Evolutionary conservation across 1,140 invertebrate genomes (phyloP).

Genomic region (Andrena cerasifolii): DNA sequence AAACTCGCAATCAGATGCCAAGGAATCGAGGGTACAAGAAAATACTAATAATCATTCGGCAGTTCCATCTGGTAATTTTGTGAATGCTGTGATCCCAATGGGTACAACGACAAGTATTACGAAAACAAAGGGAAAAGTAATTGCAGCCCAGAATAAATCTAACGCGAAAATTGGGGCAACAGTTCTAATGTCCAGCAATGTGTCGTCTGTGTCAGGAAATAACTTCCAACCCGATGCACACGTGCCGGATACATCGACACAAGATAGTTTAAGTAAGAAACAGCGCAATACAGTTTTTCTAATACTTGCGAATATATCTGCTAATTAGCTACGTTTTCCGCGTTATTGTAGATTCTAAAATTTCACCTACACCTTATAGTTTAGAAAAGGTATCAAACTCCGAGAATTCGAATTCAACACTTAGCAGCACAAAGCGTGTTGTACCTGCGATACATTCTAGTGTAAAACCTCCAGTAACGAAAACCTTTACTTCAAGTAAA

Average conservation of each 20-base stretch:
- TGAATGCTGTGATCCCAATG: constrained; percentile 60
- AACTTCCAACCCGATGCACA: constrained; percentile 61
- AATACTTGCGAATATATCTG: not conserved
- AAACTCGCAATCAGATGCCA: constrained; percentile 36
- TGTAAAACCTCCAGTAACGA: constrained; percentile 36
- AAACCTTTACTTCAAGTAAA: constrained; percentile 56
- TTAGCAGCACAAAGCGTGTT: constrained; percentile 28
- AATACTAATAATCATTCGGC: constrained; percentile 39
- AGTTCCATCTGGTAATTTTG: constrained; percentile 50
- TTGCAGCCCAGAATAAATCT: constrained; percentile 41
- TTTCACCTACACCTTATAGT: constrained; percentile 53
- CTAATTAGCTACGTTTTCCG: not conserved
- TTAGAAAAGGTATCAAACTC: constrained; percentile 51
- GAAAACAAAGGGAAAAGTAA: constrained; percentile 59
- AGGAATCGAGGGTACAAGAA: constrained; percentile 30
- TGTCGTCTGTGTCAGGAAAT: constrained; percentile 27
- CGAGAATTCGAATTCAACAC: constrained; percentile 49
- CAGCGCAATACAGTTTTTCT: constrained; percentile 1
- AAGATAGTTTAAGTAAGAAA: constrained; percentile 66
- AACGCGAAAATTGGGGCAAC: constrained; percentile 55
- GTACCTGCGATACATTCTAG: constrained; percentile 48
- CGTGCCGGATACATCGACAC: constrained; percentile 56
- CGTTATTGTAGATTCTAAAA: constrained; percentile 60
- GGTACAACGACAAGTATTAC: constrained; percentile 40
- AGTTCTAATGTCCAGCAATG: constrained; percentile 11